These are phyloP conservation scores for Apostichopus parvimensis DNA, from an alignment of 35 echinoderm and acorn worm species.

Conservation along the genomic window DNA sequence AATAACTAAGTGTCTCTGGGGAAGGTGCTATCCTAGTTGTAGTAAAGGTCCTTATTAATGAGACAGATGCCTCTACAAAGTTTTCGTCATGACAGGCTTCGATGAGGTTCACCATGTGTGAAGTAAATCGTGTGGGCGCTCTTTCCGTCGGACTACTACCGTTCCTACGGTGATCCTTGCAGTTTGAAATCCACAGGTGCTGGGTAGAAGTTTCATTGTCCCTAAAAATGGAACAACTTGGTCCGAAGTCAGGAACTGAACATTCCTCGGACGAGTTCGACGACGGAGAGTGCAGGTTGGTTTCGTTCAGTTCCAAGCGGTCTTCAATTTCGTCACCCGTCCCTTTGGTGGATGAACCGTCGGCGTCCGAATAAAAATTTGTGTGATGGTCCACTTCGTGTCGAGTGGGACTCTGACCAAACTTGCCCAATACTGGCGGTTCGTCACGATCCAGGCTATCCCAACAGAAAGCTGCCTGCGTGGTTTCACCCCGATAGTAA, in stretches of 20 bases:
- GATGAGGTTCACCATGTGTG: constrained; percentile 5
- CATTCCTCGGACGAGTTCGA: not conserved
- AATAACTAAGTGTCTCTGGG: not conserved
- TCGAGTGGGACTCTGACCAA: not conserved
- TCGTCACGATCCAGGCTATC: not conserved
- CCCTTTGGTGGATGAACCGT: not conserved
- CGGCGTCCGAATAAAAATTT: not conserved
- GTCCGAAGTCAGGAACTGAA: not conserved
- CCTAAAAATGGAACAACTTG: not conserved
- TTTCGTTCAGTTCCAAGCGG: not conserved
- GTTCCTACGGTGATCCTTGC: not conserved
- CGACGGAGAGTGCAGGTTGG: not conserved
- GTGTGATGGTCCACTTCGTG: not conserved
- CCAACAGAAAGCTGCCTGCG: not conserved
- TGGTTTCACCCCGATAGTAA: not conserved
- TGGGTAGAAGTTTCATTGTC: not conserved
- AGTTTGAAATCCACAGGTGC: not conserved
- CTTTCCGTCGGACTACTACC: not conserved
- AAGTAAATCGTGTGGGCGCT: not conserved
- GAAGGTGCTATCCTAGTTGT: not conserved
- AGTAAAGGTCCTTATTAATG: not conserved
- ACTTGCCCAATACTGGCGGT: not conserved
- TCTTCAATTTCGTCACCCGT: not conserved
- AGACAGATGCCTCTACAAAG: not conserved
- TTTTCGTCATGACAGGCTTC: constrained; percentile 34